Base-by-base conservation (phyloP, 2,888 invertebrate genomes). In the Melikaiella ostensackeni region DNA sequence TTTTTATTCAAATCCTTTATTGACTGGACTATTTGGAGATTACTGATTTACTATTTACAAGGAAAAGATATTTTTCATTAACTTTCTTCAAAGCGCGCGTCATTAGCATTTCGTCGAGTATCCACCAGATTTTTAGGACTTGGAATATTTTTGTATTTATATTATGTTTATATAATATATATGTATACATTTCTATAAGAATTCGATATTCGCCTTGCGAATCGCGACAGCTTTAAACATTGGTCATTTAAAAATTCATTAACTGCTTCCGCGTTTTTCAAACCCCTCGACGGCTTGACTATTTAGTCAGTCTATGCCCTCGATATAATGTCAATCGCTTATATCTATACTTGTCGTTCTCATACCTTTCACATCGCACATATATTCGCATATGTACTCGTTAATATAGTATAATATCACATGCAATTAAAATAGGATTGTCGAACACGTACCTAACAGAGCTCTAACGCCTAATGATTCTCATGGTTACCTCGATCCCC, bases 401-500 rank as follows among this genome's bases (percentile, higher is more conserved):
- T 81, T 85, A 83, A 84, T 84, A 84, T 83, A 81, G 76, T 83
- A 87, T 88, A 89, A 89, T 89, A 89, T 90, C 89, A 90, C 90
- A 90, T 90, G 90, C 89, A 89, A 88, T 88, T 89, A 89, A 90
- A 88, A 87, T 87, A 90, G 89, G 90, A 90, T 90, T 90, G 90
- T 90, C 90, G 86, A 87, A 90, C 88, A 90, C 88, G 84, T 89
- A 89, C 83, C 85, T 83, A 85, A 86, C 80, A 80, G 80, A 80
- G 55, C 77, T 81, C 77, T 81, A 79, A 79, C 76, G 42, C 79
- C 78, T 80, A 79, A 78, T 81, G 79, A 80, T 82, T 81, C 82
- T 77, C 79, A 78, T 46, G 59, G n/a, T 79, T 64, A 57, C 73
- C 77, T 75, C 81, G 74, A 59, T 66, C 42, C 27, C 62, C 63